Conservation (phyloP, 2,888 invertebrate species). For the Dryomyza anilis region DNA sequence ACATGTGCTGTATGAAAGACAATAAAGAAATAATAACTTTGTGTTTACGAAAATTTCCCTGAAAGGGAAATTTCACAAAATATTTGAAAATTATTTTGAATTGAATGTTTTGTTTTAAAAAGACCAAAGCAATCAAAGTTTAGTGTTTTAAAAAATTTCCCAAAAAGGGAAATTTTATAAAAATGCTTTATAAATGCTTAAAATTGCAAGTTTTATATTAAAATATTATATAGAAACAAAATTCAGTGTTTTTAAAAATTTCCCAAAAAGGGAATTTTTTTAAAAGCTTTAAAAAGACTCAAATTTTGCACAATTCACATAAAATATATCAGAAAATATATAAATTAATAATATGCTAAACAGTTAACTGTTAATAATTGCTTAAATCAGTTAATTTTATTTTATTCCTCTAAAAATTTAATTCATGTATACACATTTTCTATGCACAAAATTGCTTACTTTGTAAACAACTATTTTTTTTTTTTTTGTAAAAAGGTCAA, state of each 20-base stretch:
- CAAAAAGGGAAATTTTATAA: neutral
- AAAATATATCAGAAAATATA: too few relatives aligned
- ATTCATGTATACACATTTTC: neutral
- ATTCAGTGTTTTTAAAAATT: neutral
- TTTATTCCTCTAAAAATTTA: too few relatives aligned
- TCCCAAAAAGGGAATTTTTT: neutral
- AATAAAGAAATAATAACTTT: neutral
- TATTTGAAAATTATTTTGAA: neutral
- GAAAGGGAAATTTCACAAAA: neutral
- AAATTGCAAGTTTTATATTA: neutral
- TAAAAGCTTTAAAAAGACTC: too few relatives aligned
- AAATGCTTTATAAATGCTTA: neutral
- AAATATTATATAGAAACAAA: neutral
- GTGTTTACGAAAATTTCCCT: neutral
- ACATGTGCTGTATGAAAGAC: neutral
- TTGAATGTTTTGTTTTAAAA: neutral
- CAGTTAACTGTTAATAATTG: too few relatives aligned
- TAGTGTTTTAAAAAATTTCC: neutral
- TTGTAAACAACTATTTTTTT: too few relatives aligned
- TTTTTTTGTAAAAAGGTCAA: too few relatives aligned
- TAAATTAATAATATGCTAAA: too few relatives aligned
- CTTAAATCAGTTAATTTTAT: too few relatives aligned
- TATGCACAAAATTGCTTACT: too few relatives aligned
- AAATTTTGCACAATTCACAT: too few relatives aligned
- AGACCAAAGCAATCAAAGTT: neutral